phyloP scores from a whole-genome alignment of 2,888 invertebrate genomes.

The Sicus ferrugineus region DNA sequence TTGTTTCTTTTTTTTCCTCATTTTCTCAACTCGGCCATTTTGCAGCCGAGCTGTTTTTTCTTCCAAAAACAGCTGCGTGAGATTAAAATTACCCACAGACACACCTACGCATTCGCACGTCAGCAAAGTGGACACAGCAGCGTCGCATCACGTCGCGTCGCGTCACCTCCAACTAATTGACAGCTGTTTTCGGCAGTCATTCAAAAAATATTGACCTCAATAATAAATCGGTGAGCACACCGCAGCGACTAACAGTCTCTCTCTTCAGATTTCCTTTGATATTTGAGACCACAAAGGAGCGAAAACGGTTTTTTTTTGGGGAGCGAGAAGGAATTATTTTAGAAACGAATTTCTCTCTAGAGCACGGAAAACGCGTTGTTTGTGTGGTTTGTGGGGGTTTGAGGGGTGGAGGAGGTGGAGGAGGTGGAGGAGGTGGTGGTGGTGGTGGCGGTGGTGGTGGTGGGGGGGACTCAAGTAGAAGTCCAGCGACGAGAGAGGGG shows the following conservation, averaged over 20 bases:
- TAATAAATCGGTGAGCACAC: background rate
- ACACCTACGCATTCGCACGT: no score
- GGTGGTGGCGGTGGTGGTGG: no score
- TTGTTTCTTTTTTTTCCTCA: background rate
- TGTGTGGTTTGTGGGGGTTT: background rate
- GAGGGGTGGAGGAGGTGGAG: background rate
- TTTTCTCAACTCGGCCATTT: background rate
- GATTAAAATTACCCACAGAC: no score
- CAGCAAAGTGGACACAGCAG: no score
- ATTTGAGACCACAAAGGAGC: background rate
- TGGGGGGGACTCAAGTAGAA: no score
- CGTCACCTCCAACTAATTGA: slow-evolving; percentile 16
- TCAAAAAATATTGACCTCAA: background rate
- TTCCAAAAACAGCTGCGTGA: slow-evolving; percentile 7
- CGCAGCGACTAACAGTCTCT: no score
- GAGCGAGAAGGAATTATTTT: no score
- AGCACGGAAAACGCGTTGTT: background rate
- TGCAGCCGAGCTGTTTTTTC: background rate
- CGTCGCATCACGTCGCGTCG: background rate
- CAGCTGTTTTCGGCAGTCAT: slow-evolving; percentile 1
- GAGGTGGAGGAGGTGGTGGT: no score
- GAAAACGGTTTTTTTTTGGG: no score
- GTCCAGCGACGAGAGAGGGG: no score
- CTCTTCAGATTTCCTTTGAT: slow-evolving; percentile 19
- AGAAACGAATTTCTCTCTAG: background rate